These are phyloP conservation scores for Nemotelus nigrinus DNA, from an alignment of 2,888 invertebrate species.

Conservation along the genomic window DNA sequence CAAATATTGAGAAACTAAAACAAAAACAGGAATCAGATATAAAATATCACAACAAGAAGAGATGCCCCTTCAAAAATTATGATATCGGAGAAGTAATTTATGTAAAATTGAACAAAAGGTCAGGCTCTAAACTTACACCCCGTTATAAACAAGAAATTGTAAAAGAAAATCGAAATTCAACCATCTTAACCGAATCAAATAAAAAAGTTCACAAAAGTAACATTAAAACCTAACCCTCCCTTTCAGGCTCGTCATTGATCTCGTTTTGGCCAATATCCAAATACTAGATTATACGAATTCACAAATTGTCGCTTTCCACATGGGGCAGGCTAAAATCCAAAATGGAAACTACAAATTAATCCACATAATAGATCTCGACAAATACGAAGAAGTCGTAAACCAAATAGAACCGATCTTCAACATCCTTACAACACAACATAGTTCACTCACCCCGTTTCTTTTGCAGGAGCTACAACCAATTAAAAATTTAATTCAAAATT, in stretches of 20 bases:
- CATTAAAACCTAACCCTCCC: too few species aligned
- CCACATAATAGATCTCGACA: constrained; percentile 1
- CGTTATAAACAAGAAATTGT: too few species aligned
- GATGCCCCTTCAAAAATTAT: too few species aligned
- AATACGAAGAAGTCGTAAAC: constrained; percentile 1
- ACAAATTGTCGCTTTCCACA: constrained; percentile 1
- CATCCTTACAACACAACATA: neutral
- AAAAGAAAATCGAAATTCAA: too few species aligned
- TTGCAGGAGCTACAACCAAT: neutral
- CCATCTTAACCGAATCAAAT: too few species aligned
- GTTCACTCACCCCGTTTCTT: neutral
- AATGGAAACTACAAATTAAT: constrained; percentile 17
- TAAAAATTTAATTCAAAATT: constrained; percentile 11
- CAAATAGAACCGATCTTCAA: constrained; percentile 14
- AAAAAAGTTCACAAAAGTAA: too few species aligned
- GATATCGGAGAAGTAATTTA: too few species aligned
- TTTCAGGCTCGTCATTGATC: neutral
- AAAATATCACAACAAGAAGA: too few species aligned
- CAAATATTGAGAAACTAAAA: too few species aligned
- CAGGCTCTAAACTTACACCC: too few species aligned
- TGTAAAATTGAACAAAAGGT: too few species aligned
- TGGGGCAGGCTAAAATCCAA: constrained; percentile 5
- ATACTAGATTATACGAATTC: constrained; percentile 1
- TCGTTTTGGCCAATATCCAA: neutral
- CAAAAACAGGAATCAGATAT: too few species aligned